Percentiles rank a stretch among this genome's conserved stretches.
phyloP scores from a whole-genome alignment of 2,888 invertebrate species.

The Myopa testacea region DNA sequence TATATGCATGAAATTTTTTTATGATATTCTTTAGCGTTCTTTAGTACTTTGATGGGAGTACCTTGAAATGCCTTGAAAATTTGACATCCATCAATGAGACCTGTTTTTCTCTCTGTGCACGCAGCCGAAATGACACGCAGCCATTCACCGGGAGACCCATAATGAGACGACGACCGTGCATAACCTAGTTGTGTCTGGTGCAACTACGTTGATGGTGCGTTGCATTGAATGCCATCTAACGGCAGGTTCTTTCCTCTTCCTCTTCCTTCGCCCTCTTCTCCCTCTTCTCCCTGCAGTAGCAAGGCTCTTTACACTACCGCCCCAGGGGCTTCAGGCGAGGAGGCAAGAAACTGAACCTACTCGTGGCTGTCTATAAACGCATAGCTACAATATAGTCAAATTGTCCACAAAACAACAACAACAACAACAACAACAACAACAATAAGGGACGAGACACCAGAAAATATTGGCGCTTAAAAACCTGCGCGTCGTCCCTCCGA shows the following conservation, averaged over 20 bases:
- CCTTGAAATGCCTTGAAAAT: no score
- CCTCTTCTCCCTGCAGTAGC: background rate
- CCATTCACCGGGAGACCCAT: slow-evolving; percentile 19
- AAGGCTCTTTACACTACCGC: no score
- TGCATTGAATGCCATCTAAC: slow-evolving; percentile 11
- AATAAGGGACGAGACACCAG: background rate
- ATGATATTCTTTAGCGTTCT: no score
- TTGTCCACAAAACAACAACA: background rate
- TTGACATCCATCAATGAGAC: no score
- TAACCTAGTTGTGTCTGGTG: slow-evolving; percentile 21
- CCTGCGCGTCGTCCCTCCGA: background rate
- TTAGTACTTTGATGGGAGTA: no score
- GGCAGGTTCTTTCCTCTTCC: background rate
- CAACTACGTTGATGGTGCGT: background rate
- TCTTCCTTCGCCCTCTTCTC: background rate
- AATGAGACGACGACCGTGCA: background rate
- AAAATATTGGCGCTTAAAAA: slow-evolving; percentile 11
- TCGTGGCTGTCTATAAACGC: background rate
- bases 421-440: background rate
- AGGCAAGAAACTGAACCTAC: background rate
- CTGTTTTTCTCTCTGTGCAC: slow-evolving; percentile 1
- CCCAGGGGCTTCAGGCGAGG: background rate
- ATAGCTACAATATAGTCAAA: background rate
- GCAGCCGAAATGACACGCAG: slow-evolving; percentile 19
- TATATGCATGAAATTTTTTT: no score